A percentile compares a stretch with the other conserved stretches of the same genome.
These are phyloP conservation scores for Arbacia lixula DNA, from an alignment of 53 echinoderm and acorn worm species.

Conservation along the genomic window DNA sequence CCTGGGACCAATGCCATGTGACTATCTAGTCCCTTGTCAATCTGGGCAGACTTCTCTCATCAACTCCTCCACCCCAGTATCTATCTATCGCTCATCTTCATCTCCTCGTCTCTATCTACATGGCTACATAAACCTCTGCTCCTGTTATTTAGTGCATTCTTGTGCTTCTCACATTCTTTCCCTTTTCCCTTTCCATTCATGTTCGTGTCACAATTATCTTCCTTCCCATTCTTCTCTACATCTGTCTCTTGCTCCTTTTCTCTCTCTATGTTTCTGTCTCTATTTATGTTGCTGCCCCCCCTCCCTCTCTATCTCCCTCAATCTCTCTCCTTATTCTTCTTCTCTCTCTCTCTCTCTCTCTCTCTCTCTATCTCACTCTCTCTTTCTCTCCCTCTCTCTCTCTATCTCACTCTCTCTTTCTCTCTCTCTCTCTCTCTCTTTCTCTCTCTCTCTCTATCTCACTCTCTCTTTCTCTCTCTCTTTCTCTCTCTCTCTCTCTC, in stretches of 20 bases:
- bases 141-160: too few species aligned
- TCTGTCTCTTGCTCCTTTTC: too few species aligned
- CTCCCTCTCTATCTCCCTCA: neutral
- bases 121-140: too few species aligned
- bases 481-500: neutral
- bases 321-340: neutral
- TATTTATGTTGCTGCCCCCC: too few species aligned
- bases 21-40: constrained; percentile 13
- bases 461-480: neutral
- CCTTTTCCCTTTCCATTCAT: too few species aligned
- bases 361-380: neutral
- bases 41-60: neutral
- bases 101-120: too few species aligned
- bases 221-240: too few species aligned
- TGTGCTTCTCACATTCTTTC: too few species aligned
- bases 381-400: neutral
- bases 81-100: too few species aligned
- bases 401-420: neutral
- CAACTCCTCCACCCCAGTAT: too few species aligned
- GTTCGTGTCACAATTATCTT: too few species aligned
- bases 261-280: too few species aligned
- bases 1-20: constrained; percentile 9
- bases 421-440: neutral
- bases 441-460: neutral
- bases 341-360: neutral